Evolutionary conservation across 2,113 vertebrate species (phyloP).

Genomic region (Rhinichthys klamathensis): DNA sequence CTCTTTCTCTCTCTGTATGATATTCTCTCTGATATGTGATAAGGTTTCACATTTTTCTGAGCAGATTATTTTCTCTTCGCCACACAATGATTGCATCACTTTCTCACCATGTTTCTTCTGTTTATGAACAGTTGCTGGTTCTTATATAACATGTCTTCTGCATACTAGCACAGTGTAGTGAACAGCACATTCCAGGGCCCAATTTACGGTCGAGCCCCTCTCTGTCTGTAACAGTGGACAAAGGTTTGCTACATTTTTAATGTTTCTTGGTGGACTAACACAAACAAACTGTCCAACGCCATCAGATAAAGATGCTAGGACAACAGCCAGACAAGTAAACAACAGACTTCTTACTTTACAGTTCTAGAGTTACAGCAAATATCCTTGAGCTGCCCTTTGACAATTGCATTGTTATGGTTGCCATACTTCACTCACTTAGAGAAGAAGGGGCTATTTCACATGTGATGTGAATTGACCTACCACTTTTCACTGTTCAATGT

Average conservation of each 20-base stretch:
- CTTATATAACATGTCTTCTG: slow-evolving; percentile 23
- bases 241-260: too few species aligned
- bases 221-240: too few species aligned
- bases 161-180: neutral
- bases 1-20: neutral
- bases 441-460: too few species aligned
- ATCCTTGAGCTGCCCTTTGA: neutral
- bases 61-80: slow-evolving; percentile 6
- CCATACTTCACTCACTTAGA: neutral
- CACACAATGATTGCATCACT: slow-evolving; percentile 1
- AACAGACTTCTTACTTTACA: neutral
- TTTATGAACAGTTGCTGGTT: slow-evolving; percentile 39
- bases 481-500: too few species aligned
- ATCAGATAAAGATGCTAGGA: too few species aligned
- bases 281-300: too few species aligned
- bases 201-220: too few species aligned
- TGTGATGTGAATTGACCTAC: too few species aligned
- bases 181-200: too few species aligned
- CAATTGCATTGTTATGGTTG: neutral
- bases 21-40: neutral
- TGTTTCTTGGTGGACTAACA: too few species aligned
- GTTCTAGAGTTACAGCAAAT: neutral
- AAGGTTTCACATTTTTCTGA: slow-evolving; percentile 20
- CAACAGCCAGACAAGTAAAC: too few species aligned
- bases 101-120: slow-evolving; percentile 41